Percentiles rank a stretch among this genome's conserved stretches.
These are phyloP conservation scores for Stomatorhinus walkeri DNA, from an alignment of 2,797 vertebrate species.

Conservation along the genomic window DNA sequence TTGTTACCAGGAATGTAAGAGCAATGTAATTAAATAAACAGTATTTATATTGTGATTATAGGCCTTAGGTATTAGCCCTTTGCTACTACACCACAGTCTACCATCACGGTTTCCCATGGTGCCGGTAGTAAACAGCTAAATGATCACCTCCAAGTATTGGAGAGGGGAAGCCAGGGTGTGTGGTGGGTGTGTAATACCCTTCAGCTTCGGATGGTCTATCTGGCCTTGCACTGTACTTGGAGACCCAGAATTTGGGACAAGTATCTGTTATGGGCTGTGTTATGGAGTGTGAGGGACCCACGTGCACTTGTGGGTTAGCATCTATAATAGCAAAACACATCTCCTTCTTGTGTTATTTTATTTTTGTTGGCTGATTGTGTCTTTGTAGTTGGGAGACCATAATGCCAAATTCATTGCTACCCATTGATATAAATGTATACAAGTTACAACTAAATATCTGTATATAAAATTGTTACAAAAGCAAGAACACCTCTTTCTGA, in stretches of 20 bases:
- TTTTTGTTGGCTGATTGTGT: not conserved
- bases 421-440: not conserved
- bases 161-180: not conserved
- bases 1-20: not conserved
- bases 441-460: not conserved
- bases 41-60: not conserved
- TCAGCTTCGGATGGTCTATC: not conserved
- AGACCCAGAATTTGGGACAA: conserved; percentile 12
- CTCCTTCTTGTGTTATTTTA: not conserved
- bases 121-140: not conserved
- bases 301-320: not conserved
- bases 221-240: not conserved
- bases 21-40: not conserved
- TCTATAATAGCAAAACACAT: not conserved
- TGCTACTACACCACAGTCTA: not conserved
- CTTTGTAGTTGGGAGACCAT: not conserved
- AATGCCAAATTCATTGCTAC: not conserved
- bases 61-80: not conserved
- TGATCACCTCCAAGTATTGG: not conserved
- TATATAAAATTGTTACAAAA: not conserved
- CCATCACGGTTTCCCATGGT: not conserved
- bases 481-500: not conserved
- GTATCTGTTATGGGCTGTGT: conserved; percentile 18
- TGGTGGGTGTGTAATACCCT: not conserved
- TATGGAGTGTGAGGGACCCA: not conserved